Base-by-base conservation (phyloP, 2,113 vertebrate species). In the Bubo blakistoni region DNA sequence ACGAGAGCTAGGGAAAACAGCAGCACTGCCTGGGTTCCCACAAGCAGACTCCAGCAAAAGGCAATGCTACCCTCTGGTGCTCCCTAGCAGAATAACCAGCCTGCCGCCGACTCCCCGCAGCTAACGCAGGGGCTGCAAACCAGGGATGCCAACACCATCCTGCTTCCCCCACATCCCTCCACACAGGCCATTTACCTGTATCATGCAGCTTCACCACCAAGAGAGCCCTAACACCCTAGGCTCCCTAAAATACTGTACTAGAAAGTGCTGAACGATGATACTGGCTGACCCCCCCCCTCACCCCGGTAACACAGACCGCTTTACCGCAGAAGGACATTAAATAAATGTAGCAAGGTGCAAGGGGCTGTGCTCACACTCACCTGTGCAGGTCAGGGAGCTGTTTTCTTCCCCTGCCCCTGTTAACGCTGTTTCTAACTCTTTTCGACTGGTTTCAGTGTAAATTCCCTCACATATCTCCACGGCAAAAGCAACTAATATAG, bases 131-230 rank as follows among this genome's bases (percentile, higher is more conserved):
- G 6, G 6, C 32, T 67, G 46, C 46, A 3, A 6, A 15, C 4
- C 4, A 4, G 1, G 11, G 42, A 1, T 38, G 18, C 25, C 30
- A 2, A 1, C 49, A 10, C 0, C 30, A 0, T 1, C 1, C 26
- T 22, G 32, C 67, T 30, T 14, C 20, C 34, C 44, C 16, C 18
- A 1, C 27, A 18, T 6, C 11, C 16, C 9, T 12, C 16, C 16
- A 9, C 4, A 11, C 12, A 14, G 13, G 2, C 16, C 26, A 20
- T 7, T 8, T 16, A 2, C 3, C 17, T 9, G 42, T 6, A 7
- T 8, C 30, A 0, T 1, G 0, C 15, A 25, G 36, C 25, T 74
- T 38, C 9, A 3, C 2, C 27, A 0, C 34, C 3, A 4, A 6
- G 7, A 24, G 22, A 7, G 3, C 18, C 32, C 0, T 2, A 44